phyloP scores from a whole-genome alignment of 2,113 vertebrate species.

The Bos taurus region ARS-UCD2.0 NC_037336.1:17976001-17976500 shows the following conservation, averaged over 20 bases:
- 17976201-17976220: background rate
- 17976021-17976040: background rate
- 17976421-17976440: background rate
- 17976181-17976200: background rate
- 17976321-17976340: background rate
- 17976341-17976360: background rate
- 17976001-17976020: background rate
- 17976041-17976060: background rate
- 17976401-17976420: background rate
- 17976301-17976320: background rate
- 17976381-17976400: background rate
- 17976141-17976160: background rate
- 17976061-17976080: background rate
- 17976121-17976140: background rate
- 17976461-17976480: constrained; percentile 10
- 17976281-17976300: background rate
- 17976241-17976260: background rate
- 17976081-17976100: background rate
- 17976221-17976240: background rate
- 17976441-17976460: background rate
- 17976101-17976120: background rate
- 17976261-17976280: background rate
- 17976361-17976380: background rate
- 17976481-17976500: background rate
- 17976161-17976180: background rate